Conservation (phyloP, 2,797 vertebrate species). For the Sebastes minor region DNA sequence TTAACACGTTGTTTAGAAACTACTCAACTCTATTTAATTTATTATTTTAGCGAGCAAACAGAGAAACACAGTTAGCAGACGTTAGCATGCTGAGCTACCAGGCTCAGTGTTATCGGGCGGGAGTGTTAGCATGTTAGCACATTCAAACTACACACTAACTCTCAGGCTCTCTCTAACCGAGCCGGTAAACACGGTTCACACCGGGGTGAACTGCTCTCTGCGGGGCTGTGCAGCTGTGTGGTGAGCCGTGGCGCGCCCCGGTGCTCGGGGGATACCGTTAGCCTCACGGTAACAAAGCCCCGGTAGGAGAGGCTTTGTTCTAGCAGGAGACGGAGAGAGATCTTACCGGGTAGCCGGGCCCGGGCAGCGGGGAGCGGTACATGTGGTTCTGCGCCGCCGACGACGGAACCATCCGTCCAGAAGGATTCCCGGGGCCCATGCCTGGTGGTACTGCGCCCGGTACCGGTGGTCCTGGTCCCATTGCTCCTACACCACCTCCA, state of each 20-base stretch:
- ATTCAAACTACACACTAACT: constrained; percentile 62
- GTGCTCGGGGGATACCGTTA: constrained; percentile 11
- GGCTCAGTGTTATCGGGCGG: constrained; percentile 52
- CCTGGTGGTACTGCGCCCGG: constrained; percentile 82
- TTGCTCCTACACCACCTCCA: constrained; percentile 70
- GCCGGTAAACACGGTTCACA: not conserved
- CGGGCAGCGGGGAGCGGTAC: constrained; percentile 94
- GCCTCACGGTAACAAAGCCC: constrained; percentile 69
- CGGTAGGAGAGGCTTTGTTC: constrained; percentile 77
- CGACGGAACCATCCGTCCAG: constrained; percentile 91
- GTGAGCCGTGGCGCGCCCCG: not conserved
- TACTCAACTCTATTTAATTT: fast-evolving
- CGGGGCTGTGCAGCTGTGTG: not conserved
- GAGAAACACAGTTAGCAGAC: not conserved
- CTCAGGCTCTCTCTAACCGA: not conserved
- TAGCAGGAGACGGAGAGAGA: constrained; percentile 74
- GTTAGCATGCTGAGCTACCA: constrained; percentile 63
- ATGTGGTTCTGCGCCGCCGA: constrained; percentile 88
- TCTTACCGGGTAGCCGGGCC: constrained; percentile 95
- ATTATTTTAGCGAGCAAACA: not conserved
- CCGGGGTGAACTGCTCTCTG: not conserved
- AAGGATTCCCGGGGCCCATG: constrained; percentile 88
- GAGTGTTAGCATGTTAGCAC: constrained; percentile 40
- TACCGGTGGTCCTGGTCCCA: constrained; percentile 87
- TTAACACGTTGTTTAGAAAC: fast-evolving